These are phyloP conservation scores for Pristionchus arcanus DNA, from an alignment of 2,888 invertebrate species.

Conservation along the genomic window DNA sequence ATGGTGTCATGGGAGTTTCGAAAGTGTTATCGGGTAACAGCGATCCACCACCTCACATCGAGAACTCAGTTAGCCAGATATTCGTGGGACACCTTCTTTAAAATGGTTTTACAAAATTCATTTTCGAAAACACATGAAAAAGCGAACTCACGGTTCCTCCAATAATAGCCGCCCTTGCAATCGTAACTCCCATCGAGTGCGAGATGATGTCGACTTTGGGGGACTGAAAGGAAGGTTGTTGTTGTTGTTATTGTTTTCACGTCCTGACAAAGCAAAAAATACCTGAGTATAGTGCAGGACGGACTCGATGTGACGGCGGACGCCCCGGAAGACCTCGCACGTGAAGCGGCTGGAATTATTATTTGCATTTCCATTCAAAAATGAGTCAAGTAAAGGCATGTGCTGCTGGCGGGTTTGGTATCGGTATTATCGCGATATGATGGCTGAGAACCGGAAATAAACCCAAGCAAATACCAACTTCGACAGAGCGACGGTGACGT, in stretches of 20 bases:
- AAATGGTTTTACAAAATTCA: no score
- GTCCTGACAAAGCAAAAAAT: background rate
- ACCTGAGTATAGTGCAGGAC: conserved; percentile 52
- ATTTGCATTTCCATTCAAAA: no score
- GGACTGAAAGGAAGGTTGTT: background rate
- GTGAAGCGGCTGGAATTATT: conserved; percentile 41
- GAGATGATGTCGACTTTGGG: conserved; percentile 52
- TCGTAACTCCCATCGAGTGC: conserved; percentile 58
- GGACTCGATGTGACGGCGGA: conserved; percentile 50
- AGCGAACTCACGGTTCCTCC: conserved; percentile 38
- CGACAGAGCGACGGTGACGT: conserved; percentile 49
- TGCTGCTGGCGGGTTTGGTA: no score
- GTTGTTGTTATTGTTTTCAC: background rate
- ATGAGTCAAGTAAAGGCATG: no score
- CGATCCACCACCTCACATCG: no score
- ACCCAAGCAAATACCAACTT: background rate
- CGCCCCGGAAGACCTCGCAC: conserved; percentile 21
- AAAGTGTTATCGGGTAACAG: no score
- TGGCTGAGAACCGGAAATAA: no score
- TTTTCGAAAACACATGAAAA: background rate
- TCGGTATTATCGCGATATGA: no score
- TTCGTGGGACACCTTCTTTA: no score
- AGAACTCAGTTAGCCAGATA: no score
- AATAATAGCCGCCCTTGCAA: conserved; percentile 41
- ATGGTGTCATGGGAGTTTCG: no score